phyloP scores from a whole-genome alignment of 2,113 vertebrate genomes.

The Sapayoa aenigma region DNA sequence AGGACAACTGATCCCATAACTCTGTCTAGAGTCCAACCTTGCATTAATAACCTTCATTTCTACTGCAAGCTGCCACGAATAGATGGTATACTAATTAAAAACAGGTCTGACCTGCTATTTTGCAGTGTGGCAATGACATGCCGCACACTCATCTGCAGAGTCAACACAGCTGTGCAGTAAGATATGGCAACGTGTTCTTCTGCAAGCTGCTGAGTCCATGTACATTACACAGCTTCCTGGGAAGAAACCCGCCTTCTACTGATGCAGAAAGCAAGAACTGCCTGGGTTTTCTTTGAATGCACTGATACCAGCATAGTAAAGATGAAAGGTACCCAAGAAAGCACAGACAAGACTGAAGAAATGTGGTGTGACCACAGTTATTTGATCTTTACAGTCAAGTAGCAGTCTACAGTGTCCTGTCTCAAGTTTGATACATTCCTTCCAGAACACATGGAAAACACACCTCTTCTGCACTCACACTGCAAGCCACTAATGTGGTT shows the following conservation, averaged over 20 bases:
- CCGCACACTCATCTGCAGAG: neutral
- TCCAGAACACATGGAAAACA: neutral
- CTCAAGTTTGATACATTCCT: neutral
- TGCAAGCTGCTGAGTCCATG: rapidly evolving
- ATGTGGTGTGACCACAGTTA: neutral
- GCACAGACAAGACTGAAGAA: neutral
- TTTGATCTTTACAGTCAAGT: neutral
- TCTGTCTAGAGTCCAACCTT: neutral
- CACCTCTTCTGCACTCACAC: rapidly evolving
- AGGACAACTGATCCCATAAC: neutral
- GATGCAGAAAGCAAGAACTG: rapidly evolving
- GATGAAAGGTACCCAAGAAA: neutral
- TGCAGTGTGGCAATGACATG: neutral
- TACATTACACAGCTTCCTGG: rapidly evolving
- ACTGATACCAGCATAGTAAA: neutral
- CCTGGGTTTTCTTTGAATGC: neutral
- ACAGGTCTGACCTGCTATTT: neutral
- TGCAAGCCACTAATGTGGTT: neutral
- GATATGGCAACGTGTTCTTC: rapidly evolving
- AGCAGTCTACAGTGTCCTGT: neutral
- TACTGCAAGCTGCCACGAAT: neutral
- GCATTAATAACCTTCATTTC: neutral
- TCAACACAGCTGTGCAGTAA: neutral
- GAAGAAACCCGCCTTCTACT: neutral
- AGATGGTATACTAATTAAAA: neutral